Evolutionary conservation across 1,140 invertebrate species (phyloP), one percentile per base, ranked within the genome.

Genomic region (Phortica variegata): DNA sequence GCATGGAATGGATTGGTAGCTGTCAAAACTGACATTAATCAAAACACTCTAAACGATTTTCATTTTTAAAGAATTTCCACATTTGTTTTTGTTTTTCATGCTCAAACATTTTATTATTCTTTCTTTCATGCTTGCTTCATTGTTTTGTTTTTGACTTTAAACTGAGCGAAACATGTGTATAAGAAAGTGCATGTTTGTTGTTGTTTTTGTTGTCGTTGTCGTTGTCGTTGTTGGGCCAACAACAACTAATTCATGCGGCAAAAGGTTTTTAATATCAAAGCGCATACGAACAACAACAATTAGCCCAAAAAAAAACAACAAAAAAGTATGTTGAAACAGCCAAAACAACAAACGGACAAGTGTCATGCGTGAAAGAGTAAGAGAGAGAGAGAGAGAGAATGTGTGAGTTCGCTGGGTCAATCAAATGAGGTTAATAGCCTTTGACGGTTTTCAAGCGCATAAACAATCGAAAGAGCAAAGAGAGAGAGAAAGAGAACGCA

Each of bases 21-120:
- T 66, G 63, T 66, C 63, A 66, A 63, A 66, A 66, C 54, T 58
- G 63, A 44, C 60, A 66, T 66, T 68, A 66, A 66, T 66, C 63
- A 66, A 62, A 66, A 66, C 63, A 66, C 63, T 66, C 47, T 56
- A 65, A 49, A 48, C 47, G 60, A 66, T 51, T 45, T 46, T 50
- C 41, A 39, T 42, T 49, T 18, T 54, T 47, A 29, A 29, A 6
- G 56, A 17, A 29, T 15, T 10, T 21, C 9, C 17, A 19, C 15
- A 23, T 34, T 29, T 6, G 26, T 12, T 29, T 29, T 29, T 29
- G 6, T 7, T 29, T 29, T 29, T 7, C 12, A 29, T 12, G 6
- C 26, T 29, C 6, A 7, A 12, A 7, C 12, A 7, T 29, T 29
- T 29, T 29, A 17, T 29, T 32, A 2, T 13, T 40, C 12, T 29